Base-by-base conservation (phyloP, 2,888 invertebrate species). In the Lomographa bimaculata region DNA sequence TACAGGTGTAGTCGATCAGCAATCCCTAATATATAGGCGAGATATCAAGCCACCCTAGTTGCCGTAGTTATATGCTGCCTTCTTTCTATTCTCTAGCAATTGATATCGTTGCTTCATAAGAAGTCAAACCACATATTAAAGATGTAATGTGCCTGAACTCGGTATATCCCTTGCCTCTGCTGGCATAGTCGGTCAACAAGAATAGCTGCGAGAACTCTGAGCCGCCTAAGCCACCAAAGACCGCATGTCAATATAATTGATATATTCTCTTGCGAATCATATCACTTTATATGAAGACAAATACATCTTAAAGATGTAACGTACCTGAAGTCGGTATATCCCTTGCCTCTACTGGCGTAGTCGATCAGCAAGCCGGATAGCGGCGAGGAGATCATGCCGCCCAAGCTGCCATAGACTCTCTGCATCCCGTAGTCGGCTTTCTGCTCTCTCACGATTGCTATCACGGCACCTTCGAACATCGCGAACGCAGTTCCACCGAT, bases 391-490 rank as follows among this genome's bases (percentile, higher is more conserved):
- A 95, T 93, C 93, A 94, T 94, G 11, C 94, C 94, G 1, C 95
- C 95, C 45, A 95, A 90, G 43, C 93, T 93, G 18, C 94, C 94
- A 65, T 94, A 95, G 38, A 94, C 92, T 39, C 94, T 85, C 78
- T 95, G 95, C 47, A 95, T 78, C 0, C 95, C 95, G 59, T 95
- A 95, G 79, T 95, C 95, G 0, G 94, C 95, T 54, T 92, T 91
- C 61, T 94, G 93, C 57, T 94, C 94, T 40, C 94, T 81, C 39
- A 95, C 80, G 56, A 95, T 93, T 2, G 94, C 93, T 41, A 95
- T 93, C 1, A 94, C 94, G 0, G 95, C 95, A 1, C 94, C 94
- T 75, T 95, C 94, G 66, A 95, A 95, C 93, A 95, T 94, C 11
- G 94, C 94, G 67, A 94, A 94, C 0, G 93, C 92, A 1, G 94